Conservation (phyloP, 1,140 invertebrate species). For the Dendrolimus punctatus region DNA sequence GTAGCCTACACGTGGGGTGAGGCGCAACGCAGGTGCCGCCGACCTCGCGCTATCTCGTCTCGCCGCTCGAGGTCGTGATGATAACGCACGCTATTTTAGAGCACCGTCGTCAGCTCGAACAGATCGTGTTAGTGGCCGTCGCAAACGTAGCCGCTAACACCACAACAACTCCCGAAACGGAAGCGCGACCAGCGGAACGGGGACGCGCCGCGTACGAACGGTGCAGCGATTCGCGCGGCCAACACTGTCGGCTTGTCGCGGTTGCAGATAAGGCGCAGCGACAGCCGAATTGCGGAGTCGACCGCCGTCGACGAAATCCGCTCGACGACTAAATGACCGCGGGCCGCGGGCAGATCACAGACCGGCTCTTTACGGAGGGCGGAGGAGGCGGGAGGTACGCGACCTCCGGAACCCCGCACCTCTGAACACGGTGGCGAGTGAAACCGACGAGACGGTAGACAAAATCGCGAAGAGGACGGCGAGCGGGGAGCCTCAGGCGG, state of each 20-base stretch:
- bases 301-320: constrained; percentile 47
- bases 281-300: constrained; percentile 23
- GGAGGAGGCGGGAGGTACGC: constrained; percentile 46
- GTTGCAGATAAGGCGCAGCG: constrained; percentile 22
- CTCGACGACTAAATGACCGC: constrained; percentile 54
- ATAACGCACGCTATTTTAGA: constrained; percentile 61
- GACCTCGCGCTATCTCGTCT: constrained; percentile 67
- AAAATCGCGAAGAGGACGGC: constrained; percentile 39
- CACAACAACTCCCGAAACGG: constrained; percentile 38
- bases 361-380: constrained; percentile 35
- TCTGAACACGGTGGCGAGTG: constrained; percentile 30
- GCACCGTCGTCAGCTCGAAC: constrained; percentile 33
- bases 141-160: constrained; percentile 50
- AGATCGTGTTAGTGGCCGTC: constrained; percentile 37
- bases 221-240: constrained; percentile 7
- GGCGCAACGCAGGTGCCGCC: constrained; percentile 58
- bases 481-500: constrained; percentile 12
- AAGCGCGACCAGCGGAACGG: constrained; percentile 25
- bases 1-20: constrained; percentile 45
- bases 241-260: constrained; percentile 18
- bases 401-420: constrained; percentile 51
- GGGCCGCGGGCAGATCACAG: constrained; percentile 25
- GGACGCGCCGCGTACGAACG: constrained; percentile 19
- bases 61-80: constrained; percentile 60
- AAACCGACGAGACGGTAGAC: constrained; percentile 34